These are phyloP conservation scores for Adelosebastes latens DNA, from an alignment of 2,797 vertebrate species.

Conservation along the genomic window DNA sequence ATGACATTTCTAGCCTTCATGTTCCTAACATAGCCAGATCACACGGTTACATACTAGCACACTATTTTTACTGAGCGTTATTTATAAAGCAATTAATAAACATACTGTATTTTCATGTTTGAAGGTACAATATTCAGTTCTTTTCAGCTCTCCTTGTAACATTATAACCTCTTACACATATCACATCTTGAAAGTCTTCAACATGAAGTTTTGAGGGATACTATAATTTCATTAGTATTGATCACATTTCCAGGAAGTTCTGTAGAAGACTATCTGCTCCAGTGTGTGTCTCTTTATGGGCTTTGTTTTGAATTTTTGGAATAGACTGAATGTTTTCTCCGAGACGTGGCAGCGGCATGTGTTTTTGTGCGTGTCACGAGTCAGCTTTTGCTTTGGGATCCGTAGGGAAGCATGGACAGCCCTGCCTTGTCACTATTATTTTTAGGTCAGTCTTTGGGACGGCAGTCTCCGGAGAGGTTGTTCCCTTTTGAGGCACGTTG, in stretches of 20 bases:
- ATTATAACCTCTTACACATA: background rate
- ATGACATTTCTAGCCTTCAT: background rate
- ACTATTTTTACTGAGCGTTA: slow-evolving; percentile 36
- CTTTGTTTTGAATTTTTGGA: slow-evolving; percentile 61
- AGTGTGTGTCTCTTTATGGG: background rate
- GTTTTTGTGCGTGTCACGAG: slow-evolving; percentile 49
- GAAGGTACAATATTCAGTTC: background rate
- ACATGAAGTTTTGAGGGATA: background rate
- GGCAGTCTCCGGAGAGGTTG: slow-evolving; percentile 63
- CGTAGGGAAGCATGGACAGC: slow-evolving; percentile 61
- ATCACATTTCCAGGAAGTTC: background rate
- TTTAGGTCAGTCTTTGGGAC: slow-evolving; percentile 80
- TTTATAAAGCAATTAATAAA: slow-evolving; percentile 24
- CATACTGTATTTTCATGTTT: background rate
- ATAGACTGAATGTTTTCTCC: slow-evolving; percentile 43
- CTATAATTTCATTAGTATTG: background rate
- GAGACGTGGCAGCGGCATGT: slow-evolving; percentile 41
- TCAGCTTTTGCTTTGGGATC: slow-evolving; percentile 63
- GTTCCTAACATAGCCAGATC: background rate
- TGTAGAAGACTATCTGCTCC: background rate
- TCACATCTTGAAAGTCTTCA: background rate
- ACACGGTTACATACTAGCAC: slow-evolving; percentile 25
- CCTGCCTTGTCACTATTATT: slow-evolving; percentile 75
- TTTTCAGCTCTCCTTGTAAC: background rate
- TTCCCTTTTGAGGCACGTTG: slow-evolving; percentile 46